Conservation (phyloP, 2,888 invertebrate species). For the Ypsolopha scabrella region DNA sequence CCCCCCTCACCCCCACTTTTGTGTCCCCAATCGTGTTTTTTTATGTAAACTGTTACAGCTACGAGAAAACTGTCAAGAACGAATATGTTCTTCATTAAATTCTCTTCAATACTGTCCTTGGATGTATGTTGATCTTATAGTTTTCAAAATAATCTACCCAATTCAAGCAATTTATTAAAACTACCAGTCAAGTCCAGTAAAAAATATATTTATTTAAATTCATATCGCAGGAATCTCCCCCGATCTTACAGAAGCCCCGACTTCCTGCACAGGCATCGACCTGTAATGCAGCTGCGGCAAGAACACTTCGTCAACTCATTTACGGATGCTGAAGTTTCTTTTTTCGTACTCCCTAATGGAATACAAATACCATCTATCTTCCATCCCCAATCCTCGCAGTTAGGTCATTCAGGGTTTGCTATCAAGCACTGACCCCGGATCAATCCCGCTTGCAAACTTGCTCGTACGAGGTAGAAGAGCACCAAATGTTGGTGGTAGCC, state of each 20-base stretch:
- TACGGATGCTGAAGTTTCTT: too few species aligned
- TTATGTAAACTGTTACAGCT: conserved; percentile 1
- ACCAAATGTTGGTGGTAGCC: conserved; percentile 9
- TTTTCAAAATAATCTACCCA: conserved; percentile 3
- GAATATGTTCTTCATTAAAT: conserved; percentile 2
- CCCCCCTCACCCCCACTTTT: not conserved
- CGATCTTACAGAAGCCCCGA: conserved; percentile 6
- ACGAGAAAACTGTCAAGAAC: conserved; percentile 1
- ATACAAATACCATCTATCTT: conserved; percentile 7
- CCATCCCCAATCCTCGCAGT: conserved; percentile 6
- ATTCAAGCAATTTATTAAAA: conserved; percentile 4
- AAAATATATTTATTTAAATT: conserved; percentile 4
- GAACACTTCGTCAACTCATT: too few species aligned
- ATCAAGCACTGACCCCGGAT: conserved; percentile 9
- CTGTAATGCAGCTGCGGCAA: too few species aligned
- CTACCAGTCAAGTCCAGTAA: not conserved
- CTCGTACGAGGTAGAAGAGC: conserved; percentile 6
- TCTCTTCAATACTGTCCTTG: conserved; percentile 3
- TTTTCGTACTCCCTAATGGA: too few species aligned
- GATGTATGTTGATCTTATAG: too few species aligned
- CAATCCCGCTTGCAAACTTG: conserved; percentile 10
- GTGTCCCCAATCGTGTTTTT: too few species aligned
- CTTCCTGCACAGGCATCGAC: too few species aligned
- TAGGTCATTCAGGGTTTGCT: conserved; percentile 9
- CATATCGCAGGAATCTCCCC: conserved; percentile 6